Conservation (phyloP, 2,113 vertebrate genomes). For the Ovibos moschatus region DNA sequence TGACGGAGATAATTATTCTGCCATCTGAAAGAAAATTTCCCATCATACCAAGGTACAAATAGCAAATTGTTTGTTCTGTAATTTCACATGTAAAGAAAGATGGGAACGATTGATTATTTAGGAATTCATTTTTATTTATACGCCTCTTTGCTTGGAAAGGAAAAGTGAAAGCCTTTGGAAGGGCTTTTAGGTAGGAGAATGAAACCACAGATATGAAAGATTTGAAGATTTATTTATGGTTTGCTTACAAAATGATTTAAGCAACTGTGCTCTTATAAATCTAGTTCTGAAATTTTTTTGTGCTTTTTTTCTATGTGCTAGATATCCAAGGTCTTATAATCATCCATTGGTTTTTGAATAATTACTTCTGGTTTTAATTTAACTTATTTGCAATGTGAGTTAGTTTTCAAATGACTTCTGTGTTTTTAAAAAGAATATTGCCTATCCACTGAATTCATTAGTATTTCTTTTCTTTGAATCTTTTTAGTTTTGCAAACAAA, state of each 20-base stretch:
- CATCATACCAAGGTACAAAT: conserved; percentile 79
- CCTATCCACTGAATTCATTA: not conserved
- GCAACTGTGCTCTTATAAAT: not conserved
- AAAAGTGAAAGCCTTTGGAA: not conserved
- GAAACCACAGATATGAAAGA: not conserved
- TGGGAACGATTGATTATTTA: not conserved
- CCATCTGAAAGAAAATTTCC: conserved; percentile 75
- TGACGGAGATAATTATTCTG: conserved; percentile 90
- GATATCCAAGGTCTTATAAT: not conserved
- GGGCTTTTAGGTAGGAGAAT: not conserved
- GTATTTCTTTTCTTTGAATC: not conserved
- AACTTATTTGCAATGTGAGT: not conserved
- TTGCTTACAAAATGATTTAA: not conserved
- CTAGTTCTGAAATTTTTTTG: not conserved
- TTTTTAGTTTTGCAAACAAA: conserved; percentile 3
- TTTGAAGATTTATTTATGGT: not conserved
- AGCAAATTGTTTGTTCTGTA: not conserved
- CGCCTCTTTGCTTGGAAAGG: not conserved
- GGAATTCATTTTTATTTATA: conserved; percentile 29
- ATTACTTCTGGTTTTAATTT: conserved; percentile 25
- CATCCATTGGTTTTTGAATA: not conserved
- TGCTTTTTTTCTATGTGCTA: not conserved
- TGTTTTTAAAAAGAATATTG: not conserved
- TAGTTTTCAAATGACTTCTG: not conserved
- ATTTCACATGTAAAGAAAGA: conserved; percentile 16